Conservation (phyloP, 2,113 vertebrate genomes). For the Columbina picui region DNA sequence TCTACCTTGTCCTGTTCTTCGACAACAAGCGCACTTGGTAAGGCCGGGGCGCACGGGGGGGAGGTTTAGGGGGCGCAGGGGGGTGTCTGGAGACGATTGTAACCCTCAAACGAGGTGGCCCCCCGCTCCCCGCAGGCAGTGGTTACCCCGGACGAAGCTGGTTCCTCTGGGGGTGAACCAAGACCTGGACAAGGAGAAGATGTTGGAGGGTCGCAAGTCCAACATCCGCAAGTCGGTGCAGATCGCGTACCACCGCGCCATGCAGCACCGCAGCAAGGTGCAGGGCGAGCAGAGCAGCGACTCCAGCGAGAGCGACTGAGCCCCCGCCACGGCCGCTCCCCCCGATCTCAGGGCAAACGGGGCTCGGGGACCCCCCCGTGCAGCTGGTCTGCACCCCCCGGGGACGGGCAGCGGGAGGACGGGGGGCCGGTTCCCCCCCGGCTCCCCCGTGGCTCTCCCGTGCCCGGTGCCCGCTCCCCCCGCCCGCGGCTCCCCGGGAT, state of each 20-base stretch:
- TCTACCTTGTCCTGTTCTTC: constrained; percentile 98
- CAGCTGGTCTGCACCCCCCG: constrained; percentile 76
- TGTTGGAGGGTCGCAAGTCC: constrained; percentile 96
- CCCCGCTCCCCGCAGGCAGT: constrained; percentile 83
- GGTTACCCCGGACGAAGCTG: constrained; percentile 96
- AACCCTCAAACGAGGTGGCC: constrained; percentile 43
- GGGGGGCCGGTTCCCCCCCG: not conserved
- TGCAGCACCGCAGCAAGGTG: constrained; percentile 99
- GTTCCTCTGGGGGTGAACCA: constrained; percentile 96
- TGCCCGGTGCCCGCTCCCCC: not conserved
- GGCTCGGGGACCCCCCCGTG: constrained; percentile 70
- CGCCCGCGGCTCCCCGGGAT: not conserved
- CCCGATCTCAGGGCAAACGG: constrained; percentile 76
- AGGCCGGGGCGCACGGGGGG: constrained; percentile 32
- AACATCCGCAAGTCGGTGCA: constrained; percentile 99
- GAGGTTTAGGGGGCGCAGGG: not conserved
- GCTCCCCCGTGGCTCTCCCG: not conserved
- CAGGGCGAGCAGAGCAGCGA: constrained; percentile 98
- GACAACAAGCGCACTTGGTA: constrained; percentile 99
- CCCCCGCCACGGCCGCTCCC: not conserved
- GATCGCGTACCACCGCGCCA: constrained; percentile 95
- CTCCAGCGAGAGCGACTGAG: constrained; percentile 92
- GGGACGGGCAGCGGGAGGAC: not conserved
- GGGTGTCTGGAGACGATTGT: not conserved
- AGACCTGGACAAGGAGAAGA: constrained; percentile 97